Evolutionary conservation across 2,888 invertebrate species (phyloP).

Genomic region (Petrolisthes manimaculis): DNA sequence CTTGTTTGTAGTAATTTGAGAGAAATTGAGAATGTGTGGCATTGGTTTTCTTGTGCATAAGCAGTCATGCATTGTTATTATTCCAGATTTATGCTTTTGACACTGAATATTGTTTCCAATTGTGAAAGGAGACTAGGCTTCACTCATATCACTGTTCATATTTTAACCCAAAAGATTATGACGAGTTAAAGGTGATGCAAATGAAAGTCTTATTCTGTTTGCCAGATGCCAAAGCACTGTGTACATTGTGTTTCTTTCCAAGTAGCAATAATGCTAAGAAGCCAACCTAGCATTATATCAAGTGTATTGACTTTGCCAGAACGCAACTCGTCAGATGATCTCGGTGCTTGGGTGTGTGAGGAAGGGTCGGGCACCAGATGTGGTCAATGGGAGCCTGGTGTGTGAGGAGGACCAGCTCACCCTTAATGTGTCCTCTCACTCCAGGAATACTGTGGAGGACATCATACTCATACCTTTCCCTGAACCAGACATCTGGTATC

Average conservation of each 20-base stretch:
- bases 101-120: too few relatives aligned
- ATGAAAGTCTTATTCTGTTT: neutral
- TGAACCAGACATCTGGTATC: slow-evolving; percentile 72
- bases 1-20: too few relatives aligned
- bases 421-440: slow-evolving; percentile 64
- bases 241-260: neutral
- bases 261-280: neutral
- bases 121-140: too few relatives aligned
- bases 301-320: slow-evolving; percentile 64
- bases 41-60: too few relatives aligned
- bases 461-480: slow-evolving; percentile 71
- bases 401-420: slow-evolving; percentile 54
- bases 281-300: neutral
- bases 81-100: too few relatives aligned
- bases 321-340: slow-evolving; percentile 67
- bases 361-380: slow-evolving; percentile 66
- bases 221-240: neutral
- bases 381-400: slow-evolving; percentile 29
- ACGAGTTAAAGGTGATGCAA: neutral
- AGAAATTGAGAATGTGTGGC: too few relatives aligned
- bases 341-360: slow-evolving; percentile 69
- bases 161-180: neutral
- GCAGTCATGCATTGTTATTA: too few relatives aligned
- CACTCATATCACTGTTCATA: neutral
- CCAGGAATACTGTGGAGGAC: slow-evolving; percentile 49